Base-by-base conservation (phyloP, 2,888 invertebrate genomes). In the Abrostola triplasia region DNA sequence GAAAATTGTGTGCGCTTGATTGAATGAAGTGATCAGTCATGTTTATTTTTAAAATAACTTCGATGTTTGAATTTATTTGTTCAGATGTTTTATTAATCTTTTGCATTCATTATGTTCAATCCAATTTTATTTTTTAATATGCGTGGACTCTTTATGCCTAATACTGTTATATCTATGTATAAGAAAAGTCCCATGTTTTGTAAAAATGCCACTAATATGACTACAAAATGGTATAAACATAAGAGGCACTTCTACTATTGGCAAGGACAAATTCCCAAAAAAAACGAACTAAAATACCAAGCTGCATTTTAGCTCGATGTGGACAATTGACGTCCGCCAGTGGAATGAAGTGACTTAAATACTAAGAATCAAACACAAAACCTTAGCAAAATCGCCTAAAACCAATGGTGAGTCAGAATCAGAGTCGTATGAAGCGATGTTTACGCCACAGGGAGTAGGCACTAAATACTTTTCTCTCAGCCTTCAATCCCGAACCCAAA, bases 401-500 rank as follows among this genome's bases (percentile, higher is more conserved):
- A 47, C 24, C 44, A 24, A 47, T 24, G 9, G 8, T 47, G 24
- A 24, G 24, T 47, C 44, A 44, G 9, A 47, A 24, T 24, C 40
- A 24, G 44, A 44, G 44, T 44, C 44, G 10, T 47, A 47, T 47
- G 44, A 47, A 47, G 44, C 44, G 9, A 47, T 47, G 44, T 47
- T 47, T 47, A 47, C 64, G 41, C 59, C 36, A n/a, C 53, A 59
- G 42, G 64, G 51, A 68, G 60, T 55, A 67, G 38, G 36, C 7
- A 49, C 59, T 51, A 59, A 13, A 52, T 13, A 24, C 44, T 24
- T 59, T 61, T 40, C 42, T 47, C 44, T n/a, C 61, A 70, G 57
- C 63, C 67, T 73, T 70, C 61, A 37, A 12, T 44, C n/a, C 44
- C 42, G 48, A 64, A 67, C 50, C 67, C 70, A 69, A 77, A 77